phyloP scores from a whole-genome alignment of 2,797 vertebrate species.

The Discoglossus pictus region DNA sequence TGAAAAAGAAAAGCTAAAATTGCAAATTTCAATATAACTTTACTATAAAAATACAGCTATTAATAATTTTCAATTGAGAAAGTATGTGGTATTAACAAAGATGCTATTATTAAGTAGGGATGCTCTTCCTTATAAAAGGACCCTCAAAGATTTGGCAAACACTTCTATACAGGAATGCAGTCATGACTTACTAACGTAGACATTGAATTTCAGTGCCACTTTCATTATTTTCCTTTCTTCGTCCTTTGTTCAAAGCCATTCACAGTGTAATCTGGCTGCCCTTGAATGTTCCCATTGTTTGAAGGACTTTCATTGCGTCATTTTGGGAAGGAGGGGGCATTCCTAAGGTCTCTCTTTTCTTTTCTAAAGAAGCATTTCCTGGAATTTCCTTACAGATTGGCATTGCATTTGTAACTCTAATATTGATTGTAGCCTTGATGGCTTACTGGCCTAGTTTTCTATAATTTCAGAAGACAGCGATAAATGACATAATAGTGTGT shows the following conservation, averaged over 20 bases:
- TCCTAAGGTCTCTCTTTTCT: conserved; percentile 15
- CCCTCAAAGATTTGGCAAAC: background rate
- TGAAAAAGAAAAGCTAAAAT: no score
- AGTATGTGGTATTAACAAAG: no score
- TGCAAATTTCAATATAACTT: no score
- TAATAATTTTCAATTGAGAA: no score
- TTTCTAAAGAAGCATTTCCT: conserved; percentile 11
- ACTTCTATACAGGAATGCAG: background rate
- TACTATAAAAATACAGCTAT: no score
- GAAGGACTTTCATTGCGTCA: conserved; percentile 23
- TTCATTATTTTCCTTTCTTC: conserved; percentile 2
- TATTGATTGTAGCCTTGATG: background rate
- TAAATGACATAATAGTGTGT: no score
- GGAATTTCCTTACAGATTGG: conserved; percentile 1
- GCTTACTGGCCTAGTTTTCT: no score
- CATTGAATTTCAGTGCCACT: background rate
- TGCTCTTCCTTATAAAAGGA: no score
- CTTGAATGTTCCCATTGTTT: conserved; percentile 26
- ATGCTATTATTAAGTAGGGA: no score
- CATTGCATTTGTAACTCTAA: background rate
- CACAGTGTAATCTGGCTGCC: conserved; percentile 14
- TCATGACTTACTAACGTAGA: background rate
- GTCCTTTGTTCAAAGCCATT: conserved; percentile 4
- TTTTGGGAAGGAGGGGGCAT: conserved; percentile 6
- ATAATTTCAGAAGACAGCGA: no score